Conservation (phyloP, 2,113 vertebrate genomes). For the Pelodiscus sinensis region DNA sequence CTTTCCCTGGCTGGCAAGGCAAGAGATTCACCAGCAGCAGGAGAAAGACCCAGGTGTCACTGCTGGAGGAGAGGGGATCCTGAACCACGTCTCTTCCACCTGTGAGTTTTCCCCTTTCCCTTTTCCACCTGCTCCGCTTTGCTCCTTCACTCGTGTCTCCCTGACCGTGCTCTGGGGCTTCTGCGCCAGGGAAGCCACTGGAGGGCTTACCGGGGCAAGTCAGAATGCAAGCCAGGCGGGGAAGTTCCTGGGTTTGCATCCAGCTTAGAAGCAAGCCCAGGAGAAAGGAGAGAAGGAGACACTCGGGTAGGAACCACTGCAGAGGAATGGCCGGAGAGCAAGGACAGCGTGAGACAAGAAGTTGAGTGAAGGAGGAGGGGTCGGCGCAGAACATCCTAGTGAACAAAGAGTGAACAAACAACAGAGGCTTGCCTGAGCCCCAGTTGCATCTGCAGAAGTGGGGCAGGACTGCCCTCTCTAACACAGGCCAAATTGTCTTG, state of each 20-base stretch:
- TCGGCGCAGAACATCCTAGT: not conserved
- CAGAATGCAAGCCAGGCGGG: not conserved
- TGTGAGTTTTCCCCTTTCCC: not conserved
- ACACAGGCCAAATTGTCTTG: not conserved
- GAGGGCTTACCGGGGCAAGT: accelerated
- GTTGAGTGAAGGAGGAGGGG: not conserved
- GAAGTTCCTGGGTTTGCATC: not conserved
- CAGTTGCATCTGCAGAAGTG: no score
- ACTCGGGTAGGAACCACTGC: not conserved
- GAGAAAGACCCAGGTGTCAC: accelerated
- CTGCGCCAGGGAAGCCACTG: accelerated
- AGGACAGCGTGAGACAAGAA: not conserved
- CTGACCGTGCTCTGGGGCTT: accelerated
- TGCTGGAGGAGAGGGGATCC: not conserved
- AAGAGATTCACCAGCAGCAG: accelerated
- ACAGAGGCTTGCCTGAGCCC: not conserved
- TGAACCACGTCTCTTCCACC: not conserved
- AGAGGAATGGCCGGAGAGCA: not conserved
- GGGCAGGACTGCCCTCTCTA: not conserved
- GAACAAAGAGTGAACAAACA: not conserved
- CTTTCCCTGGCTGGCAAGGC: accelerated
- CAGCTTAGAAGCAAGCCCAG: not conserved
- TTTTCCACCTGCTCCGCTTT: not conserved
- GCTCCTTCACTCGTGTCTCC: not conserved
- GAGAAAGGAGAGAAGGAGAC: not conserved